Evolutionary conservation across 2,888 invertebrate species (phyloP), one percentile per base, ranked within the genome.

Genomic region (Hirtodrosophila histrioides): DNA sequence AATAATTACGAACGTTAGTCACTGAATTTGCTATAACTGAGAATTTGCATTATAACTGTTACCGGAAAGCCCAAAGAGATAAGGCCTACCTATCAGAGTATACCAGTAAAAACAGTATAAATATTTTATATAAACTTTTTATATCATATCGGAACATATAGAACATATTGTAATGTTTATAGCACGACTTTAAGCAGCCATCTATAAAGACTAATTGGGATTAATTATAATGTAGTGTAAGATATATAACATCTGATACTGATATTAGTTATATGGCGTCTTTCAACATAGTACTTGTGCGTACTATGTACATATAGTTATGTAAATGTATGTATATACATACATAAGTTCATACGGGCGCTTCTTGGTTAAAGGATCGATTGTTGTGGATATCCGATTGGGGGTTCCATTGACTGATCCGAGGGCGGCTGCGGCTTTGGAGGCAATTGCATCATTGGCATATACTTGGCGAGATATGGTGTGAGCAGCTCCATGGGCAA

Each of bases 401-500:
- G 36, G 3, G 35, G 57, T 5, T 55, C 55, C 35, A 37, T 39
- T 0, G 10, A 0, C 5, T 29, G 50, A 12, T 67, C 53, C 7
- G 37, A 1, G 1, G 69, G 23, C 23, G 23, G 10, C 10, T 24
- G 40, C 1, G 70, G 55, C 39, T 68, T 73, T 6, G 64, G 64
- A 9, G 72, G 72, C 54, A 68, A 9, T 0, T 68, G 75, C 72
- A 67, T 57, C 75, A 57, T 51, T 4, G 75, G 56, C 39, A 44
- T 51, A 33, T 81, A 80, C n/a, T 80, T 80, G 54, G 82, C 62
- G 62, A 91, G 44, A 54, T 91, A 91, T 3, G 91, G 91, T 3
- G 91, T 86, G 24, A 96, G 88, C 49, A 96, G 91, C 88, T 98
- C 98, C 92, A 98, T 94, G 0, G 98, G 98, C 77, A 98, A 92